Conservation (phyloP, 2,888 invertebrate species). For the Amaurobius ferox region DNA sequence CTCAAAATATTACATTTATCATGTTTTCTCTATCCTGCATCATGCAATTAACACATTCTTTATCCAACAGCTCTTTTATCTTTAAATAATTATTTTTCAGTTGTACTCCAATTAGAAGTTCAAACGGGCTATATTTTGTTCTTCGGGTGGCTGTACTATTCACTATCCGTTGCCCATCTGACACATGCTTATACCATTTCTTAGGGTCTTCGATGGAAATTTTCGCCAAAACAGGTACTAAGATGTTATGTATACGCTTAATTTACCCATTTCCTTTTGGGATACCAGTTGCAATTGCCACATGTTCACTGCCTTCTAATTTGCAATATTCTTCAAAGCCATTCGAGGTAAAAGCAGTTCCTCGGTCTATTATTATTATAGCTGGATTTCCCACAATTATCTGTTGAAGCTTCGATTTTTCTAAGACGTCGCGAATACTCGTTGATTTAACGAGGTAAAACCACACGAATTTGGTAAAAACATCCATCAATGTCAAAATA, state of each 20-base stretch:
- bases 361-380: constrained; percentile 12
- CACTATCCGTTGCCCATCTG: not conserved
- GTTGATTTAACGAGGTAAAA: not conserved
- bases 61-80: not conserved
- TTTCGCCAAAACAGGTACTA: not conserved
- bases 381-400: constrained; percentile 18
- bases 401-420: constrained; percentile 5
- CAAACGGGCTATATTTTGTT: not conserved
- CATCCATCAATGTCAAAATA: not conserved
- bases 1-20: no score
- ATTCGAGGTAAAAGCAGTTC: not conserved
- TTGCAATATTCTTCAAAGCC: not conserved
- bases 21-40: no score
- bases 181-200: not conserved
- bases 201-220: not conserved
- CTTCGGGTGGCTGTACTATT: not conserved
- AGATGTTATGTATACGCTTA: not conserved
- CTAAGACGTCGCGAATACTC: not conserved
- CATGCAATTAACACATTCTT: no score
- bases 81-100: not conserved
- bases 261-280: not conserved
- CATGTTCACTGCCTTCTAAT: not conserved
- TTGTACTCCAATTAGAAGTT: not conserved
- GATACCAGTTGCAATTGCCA: not conserved
- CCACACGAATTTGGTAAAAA: constrained; percentile 17